Base-by-base conservation (phyloP, 2,113 vertebrate species). In the Periophthalmus modestus region DNA sequence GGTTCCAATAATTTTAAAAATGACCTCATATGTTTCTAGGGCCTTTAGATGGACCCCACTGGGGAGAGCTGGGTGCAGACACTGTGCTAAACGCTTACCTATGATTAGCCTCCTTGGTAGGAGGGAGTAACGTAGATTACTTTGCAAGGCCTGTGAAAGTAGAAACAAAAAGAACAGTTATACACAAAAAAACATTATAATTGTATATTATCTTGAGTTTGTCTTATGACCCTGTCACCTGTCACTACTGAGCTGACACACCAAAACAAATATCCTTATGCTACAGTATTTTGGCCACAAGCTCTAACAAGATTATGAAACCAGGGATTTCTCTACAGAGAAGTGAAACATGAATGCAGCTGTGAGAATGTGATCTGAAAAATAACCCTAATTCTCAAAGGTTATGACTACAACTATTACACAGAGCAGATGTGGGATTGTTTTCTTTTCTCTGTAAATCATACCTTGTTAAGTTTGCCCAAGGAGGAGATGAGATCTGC, bases 381-480 rank as follows among this genome's bases (percentile, higher is more conserved):
- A 75, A 52, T 21, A 43, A 55, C 14, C 2, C 19, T 24, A 65
- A 65, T 18, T 21, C 0, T n/a, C n/a, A 58, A n/a, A 46, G 36
- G 1, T 10, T 50, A 43, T 7, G 11, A 7, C 15, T 36, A 9
- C 39, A 43, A 43, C 18, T 12, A 10, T 39, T 19, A 39, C 61
- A 11, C 12, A 4, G 13, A 61, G 61, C 58, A 61, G 58, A 13
- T 33, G 58, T 61, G 33, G 18, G 9, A 39, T 9, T n/a, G 7
- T 18, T 63, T 36, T 19, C 34, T 19, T 19, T 36, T 36, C 5
- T 36, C 28, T 43, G 19, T 21, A 39, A n/a, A 54, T 50, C 7
- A 15, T 93, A 99, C 98, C 97, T 99, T 99, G 77, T 97, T 99
- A 84, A 99, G 96, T 78, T 99, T 99, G 67, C 98, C 98, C 75